These are phyloP conservation scores for Gila orcuttii DNA, from an alignment of 2,113 vertebrate species.

Conservation along the genomic window DNA sequence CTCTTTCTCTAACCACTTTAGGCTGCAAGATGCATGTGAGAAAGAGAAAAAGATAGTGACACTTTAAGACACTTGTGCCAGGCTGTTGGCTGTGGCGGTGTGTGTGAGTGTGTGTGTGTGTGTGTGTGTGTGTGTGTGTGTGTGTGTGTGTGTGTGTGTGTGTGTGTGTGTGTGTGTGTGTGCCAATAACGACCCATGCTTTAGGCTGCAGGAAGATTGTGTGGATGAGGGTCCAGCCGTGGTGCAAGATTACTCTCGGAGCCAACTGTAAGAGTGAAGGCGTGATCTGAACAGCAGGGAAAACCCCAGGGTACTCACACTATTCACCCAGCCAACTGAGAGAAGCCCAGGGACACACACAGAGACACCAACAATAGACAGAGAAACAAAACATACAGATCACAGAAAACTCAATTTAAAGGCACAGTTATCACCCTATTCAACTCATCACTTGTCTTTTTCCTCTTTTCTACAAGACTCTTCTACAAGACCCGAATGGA, in stretches of 20 bases:
- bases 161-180: slow-evolving; percentile 1
- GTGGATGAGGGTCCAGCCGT: slow-evolving; percentile 40
- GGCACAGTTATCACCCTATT: slow-evolving; percentile 16
- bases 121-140: not conserved
- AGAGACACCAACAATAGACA: slow-evolving; percentile 27
- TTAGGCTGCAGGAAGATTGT: slow-evolving; percentile 26
- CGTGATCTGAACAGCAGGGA: slow-evolving; percentile 56
- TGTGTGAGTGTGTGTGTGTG: not conserved
- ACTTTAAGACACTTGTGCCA: slow-evolving; percentile 37
- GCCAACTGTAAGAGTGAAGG: slow-evolving; percentile 40
- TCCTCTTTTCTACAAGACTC: not conserved
- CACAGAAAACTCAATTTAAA: slow-evolving; percentile 8
- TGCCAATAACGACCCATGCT: slow-evolving; percentile 12
- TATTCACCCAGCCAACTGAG: slow-evolving; percentile 34
- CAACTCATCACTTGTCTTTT: slow-evolving; percentile 7
- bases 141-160: not conserved
- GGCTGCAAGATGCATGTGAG: slow-evolving; percentile 9
- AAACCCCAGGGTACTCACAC: slow-evolving; percentile 39
- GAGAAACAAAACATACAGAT: not conserved
- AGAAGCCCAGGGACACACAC: slow-evolving; percentile 21
- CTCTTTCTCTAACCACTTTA: slow-evolving; percentile 23
- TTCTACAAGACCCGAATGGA: not conserved
- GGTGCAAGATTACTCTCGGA: slow-evolving; percentile 28
- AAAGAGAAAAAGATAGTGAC: slow-evolving; percentile 18
- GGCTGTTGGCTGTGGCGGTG: slow-evolving; percentile 22